A percentile compares a stretch with the other conserved stretches of the same genome.
Evolutionary conservation across 2,888 invertebrate species (phyloP).

Genomic region (Bruchidius siliquastri): DNA sequence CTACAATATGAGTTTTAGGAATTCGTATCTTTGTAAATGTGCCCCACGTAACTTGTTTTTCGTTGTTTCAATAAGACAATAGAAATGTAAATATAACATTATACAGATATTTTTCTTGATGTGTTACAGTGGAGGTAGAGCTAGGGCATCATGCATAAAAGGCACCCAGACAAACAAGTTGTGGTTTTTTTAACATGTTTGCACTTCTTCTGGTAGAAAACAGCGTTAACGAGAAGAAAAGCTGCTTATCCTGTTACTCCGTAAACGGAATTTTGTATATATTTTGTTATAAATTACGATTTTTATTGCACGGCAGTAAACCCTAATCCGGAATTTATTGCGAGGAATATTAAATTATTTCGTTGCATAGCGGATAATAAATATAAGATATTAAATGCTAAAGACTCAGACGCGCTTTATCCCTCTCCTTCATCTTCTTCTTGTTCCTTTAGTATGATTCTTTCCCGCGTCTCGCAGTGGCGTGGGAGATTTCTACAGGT

Average conservation of each 20-base stretch:
- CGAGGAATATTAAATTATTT: conserved; percentile 49
- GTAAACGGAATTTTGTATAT: conserved; percentile 39
- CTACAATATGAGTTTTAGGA: no score
- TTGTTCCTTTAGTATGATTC: not conserved
- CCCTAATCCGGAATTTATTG: conserved; percentile 50
- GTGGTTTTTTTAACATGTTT: not conserved
- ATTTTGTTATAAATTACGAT: conserved; percentile 50
- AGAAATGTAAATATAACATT: no score
- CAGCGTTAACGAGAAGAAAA: not conserved
- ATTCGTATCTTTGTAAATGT: no score
- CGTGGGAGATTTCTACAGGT: not conserved
- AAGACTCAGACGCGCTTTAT: conserved; percentile 33
- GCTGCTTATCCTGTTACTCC: not conserved
- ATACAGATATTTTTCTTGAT: no score
- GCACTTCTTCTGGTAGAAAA: not conserved
- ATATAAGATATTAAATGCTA: conserved; percentile 48
- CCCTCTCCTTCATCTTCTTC: not conserved
- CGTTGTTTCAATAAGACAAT: no score
- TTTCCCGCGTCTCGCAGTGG: not conserved
- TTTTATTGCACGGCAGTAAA: conserved; percentile 47
- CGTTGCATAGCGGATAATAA: conserved; percentile 46
- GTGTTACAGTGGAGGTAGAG: no score
- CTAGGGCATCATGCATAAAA: no score
- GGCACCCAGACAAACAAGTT: no score
- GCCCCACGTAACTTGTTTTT: no score